Percentiles rank a stretch among this genome's conserved stretches.
These are phyloP conservation scores for Herpetotheres cachinnans DNA, from an alignment of 2,113 vertebrate genomes.

Conservation along the genomic window DNA sequence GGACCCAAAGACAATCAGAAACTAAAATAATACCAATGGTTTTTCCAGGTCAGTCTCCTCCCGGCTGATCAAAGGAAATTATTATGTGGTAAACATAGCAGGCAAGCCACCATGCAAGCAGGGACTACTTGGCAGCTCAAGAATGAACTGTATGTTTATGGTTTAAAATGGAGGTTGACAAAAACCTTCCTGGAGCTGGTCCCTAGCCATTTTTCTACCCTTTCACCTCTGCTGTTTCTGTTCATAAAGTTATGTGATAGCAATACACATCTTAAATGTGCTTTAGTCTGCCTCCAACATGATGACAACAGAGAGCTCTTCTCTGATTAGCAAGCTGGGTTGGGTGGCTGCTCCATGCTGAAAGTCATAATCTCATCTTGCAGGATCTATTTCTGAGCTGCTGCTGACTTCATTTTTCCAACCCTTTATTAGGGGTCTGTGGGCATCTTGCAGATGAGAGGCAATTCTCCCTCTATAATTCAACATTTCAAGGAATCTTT, in stretches of 20 bases:
- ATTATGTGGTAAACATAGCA: background rate
- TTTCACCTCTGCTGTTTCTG: background rate
- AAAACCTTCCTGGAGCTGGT: background rate
- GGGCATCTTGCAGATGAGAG: background rate
- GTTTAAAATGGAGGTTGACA: background rate
- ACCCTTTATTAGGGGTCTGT: background rate
- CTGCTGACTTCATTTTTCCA: background rate
- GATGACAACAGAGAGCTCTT: background rate
- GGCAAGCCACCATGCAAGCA: background rate
- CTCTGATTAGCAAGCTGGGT: background rate
- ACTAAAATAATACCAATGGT: background rate
- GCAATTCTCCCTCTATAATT: background rate
- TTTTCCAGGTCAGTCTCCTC: background rate
- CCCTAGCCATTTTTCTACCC: background rate
- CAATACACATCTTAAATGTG: background rate
- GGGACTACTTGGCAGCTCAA: background rate
- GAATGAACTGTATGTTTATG: background rate
- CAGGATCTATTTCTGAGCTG: background rate
- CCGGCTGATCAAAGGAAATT: background rate
- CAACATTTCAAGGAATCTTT: background rate
- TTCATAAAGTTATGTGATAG: background rate
- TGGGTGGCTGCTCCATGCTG: background rate
- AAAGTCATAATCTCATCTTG: background rate
- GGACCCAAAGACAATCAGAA: background rate
- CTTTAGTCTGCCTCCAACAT: background rate